Percentiles rank a stretch among this genome's conserved stretches.
Evolutionary conservation across 35 echinoderm and acorn worm species (phyloP).

Genomic region (Amphiura filiformis): DNA sequence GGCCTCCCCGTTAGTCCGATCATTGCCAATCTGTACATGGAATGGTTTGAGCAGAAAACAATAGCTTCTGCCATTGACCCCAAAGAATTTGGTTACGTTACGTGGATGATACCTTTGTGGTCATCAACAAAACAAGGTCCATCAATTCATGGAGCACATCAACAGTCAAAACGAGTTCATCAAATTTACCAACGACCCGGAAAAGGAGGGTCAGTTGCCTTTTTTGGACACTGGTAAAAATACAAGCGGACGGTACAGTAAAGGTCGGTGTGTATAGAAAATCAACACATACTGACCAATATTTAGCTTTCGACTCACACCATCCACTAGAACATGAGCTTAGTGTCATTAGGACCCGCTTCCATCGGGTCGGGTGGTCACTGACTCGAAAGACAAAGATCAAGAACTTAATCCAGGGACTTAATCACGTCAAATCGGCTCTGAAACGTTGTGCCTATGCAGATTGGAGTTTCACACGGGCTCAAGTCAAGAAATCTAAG

Average conservation of each 20-base stretch:
- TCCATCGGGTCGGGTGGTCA: slow-evolving; percentile 17
- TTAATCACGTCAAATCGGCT: slow-evolving; percentile 14
- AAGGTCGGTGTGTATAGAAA: slow-evolving; percentile 13
- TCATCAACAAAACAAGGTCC: background rate
- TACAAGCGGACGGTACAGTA: background rate
- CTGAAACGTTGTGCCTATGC: slow-evolving; percentile 27
- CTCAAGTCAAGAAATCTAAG: background rate
- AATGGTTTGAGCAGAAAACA: background rate
- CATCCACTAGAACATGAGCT: slow-evolving; percentile 37
- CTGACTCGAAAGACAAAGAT: background rate
- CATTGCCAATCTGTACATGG: background rate
- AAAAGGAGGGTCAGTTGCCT: background rate
- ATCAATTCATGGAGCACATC: background rate
- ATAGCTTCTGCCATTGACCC: background rate
- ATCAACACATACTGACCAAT: slow-evolving; percentile 19
- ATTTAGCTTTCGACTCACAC: slow-evolving; percentile 24
- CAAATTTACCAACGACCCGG: background rate
- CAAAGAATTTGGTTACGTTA: background rate
- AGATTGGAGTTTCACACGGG: slow-evolving; percentile 4
- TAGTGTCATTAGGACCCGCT: slow-evolving; percentile 17
- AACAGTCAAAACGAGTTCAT: slow-evolving; percentile 15
- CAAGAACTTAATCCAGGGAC: too few relatives aligned
- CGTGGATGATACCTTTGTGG: background rate
- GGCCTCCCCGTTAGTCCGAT: background rate
- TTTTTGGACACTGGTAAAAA: background rate